Conservation (phyloP, 2,888 invertebrate species). For the Pollenia angustigena region DNA sequence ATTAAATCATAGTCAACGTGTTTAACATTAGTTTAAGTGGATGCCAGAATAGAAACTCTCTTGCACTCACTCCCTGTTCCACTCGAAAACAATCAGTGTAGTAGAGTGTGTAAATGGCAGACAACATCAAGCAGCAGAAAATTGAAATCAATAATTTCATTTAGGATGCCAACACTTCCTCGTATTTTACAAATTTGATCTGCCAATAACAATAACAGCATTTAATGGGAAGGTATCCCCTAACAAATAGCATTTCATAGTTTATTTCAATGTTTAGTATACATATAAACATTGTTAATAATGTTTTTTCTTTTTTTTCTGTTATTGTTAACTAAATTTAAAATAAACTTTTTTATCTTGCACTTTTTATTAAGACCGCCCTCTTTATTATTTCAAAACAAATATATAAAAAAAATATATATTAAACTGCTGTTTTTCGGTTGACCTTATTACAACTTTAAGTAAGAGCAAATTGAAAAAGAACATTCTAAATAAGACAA, state of each 20-base stretch:
- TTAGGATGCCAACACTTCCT: constrained; percentile 51
- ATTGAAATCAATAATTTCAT: constrained; percentile 59
- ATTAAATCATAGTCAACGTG: constrained; percentile 46
- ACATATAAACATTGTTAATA: too few species aligned
- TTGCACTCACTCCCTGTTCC: background rate
- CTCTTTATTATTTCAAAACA: constrained; percentile 16
- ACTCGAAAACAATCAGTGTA: background rate
- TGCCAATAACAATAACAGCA: background rate
- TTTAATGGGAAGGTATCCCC: background rate
- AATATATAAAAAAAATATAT: constrained; percentile 3
- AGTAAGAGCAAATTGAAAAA: constrained; percentile 2
- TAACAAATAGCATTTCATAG: background rate
- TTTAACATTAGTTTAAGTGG: background rate
- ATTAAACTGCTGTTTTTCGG: constrained; percentile 8
- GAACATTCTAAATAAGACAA: background rate
- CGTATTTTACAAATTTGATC: constrained; percentile 7
- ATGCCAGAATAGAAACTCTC: background rate
- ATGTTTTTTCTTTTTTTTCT: too few species aligned
- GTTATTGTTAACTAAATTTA: constrained; percentile 44
- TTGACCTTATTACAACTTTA: constrained; percentile 63
- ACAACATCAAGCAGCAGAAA: constrained; percentile 33
- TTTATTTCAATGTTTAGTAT: too few species aligned
- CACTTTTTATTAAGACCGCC: background rate
- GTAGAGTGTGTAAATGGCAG: constrained; percentile 24
- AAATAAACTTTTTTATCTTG: background rate